Conservation (phyloP, 1,140 invertebrate species). For the Drosophila varians region DNA sequence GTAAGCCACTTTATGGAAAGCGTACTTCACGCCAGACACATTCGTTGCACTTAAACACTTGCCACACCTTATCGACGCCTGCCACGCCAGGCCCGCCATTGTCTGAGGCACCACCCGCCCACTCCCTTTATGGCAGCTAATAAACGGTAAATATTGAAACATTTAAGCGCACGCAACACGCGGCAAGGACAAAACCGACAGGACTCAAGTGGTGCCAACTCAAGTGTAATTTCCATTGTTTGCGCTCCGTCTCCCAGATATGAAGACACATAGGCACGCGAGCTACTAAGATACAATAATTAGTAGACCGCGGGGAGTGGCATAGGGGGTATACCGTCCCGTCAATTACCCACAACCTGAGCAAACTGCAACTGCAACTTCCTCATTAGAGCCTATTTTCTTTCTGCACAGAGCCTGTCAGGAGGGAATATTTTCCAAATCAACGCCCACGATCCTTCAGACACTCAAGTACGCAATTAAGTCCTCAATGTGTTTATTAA, state of each 20-base stretch:
- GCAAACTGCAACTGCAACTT: constrained; percentile 27
- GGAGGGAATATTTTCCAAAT: constrained; percentile 11
- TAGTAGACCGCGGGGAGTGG: constrained; percentile 31
- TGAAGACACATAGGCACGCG: constrained; percentile 19
- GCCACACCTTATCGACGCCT: constrained; percentile 27
- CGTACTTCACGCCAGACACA: constrained; percentile 38
- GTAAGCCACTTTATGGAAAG: constrained; percentile 4
- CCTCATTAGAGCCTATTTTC: constrained; percentile 1
- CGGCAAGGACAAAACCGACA: constrained; percentile 27
- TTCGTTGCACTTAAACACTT: constrained; percentile 30
- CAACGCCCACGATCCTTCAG: background rate
- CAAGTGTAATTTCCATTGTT: constrained; percentile 76
- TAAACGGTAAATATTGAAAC: constrained; percentile 76
- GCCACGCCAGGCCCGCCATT: constrained; percentile 9
- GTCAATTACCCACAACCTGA: constrained; percentile 44
- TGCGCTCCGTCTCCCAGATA: constrained; percentile 45
- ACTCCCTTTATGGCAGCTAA: constrained; percentile 54
- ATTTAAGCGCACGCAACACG: constrained; percentile 64
- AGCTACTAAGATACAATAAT: constrained; percentile 40
- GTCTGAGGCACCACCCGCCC: constrained; percentile 17
- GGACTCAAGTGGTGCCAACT: constrained; percentile 62
- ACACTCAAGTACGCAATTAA: constrained; percentile 62
- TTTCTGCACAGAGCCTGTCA: constrained; percentile 10
- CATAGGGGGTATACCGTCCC: constrained; percentile 1
- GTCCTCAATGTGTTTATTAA: constrained; percentile 77